phyloP scores from a whole-genome alignment of 2,888 invertebrate genomes.

The Tiliacea citrago region DNA sequence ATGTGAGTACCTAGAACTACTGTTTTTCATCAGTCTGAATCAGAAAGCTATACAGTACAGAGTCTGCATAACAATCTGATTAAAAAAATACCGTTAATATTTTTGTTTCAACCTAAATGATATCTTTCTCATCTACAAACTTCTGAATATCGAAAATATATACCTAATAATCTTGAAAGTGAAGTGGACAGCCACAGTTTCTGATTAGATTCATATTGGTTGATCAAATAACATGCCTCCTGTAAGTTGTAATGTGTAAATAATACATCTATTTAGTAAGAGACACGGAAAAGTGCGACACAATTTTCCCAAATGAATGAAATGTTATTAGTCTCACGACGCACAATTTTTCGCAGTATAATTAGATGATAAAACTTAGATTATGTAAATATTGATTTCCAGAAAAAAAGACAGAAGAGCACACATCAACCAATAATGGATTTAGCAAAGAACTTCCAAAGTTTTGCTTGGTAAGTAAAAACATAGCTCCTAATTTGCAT shows the following conservation, averaged over 20 bases:
- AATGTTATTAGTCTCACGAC: neutral
- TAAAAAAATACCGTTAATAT: constrained; percentile 28
- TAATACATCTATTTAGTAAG: neutral
- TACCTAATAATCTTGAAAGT: neutral
- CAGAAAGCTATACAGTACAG: neutral
- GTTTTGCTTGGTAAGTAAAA: constrained; percentile 78
- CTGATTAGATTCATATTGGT: constrained; percentile 3
- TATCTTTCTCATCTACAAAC: neutral
- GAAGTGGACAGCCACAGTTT: constrained; percentile 8
- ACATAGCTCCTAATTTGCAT: neutral
- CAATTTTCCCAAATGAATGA: neutral
- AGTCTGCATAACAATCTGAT: neutral
- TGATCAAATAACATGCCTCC: constrained; percentile 22
- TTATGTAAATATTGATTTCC: constrained; percentile 49
- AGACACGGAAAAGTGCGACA: neutral
- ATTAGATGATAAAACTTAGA: neutral
- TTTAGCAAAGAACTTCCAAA: constrained; percentile 79
- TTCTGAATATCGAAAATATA: constrained; percentile 7
- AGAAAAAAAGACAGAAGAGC: constrained; percentile 66
- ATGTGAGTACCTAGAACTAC: constrained; percentile 60
- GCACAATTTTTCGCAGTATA: neutral
- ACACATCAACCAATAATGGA: constrained; percentile 73
- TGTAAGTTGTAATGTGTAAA: constrained; percentile 26
- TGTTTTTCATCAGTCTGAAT: neutral
- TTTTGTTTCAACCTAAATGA: constrained; percentile 11